Evolutionary conservation across 2,888 invertebrate genomes (phyloP).

Genomic region (Nemotelus nigrinus): DNA sequence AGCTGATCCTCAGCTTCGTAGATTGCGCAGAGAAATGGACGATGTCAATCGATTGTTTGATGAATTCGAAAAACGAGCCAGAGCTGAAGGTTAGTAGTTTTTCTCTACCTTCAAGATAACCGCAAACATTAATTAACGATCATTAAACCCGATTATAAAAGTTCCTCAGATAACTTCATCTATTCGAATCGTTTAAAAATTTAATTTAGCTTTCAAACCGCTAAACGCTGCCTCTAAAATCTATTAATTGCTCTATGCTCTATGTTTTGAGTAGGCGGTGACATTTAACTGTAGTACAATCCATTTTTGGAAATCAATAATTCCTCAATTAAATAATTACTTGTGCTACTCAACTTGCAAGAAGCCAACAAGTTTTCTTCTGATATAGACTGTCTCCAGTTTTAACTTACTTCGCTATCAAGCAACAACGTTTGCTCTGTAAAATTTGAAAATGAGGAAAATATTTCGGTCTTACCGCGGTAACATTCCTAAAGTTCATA

Average conservation of each 20-base stretch:
- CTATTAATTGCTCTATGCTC: too few relatives aligned
- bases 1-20: constrained; percentile 89
- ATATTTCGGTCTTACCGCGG: constrained; percentile 51
- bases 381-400: background rate
- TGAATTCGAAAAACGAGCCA: constrained; percentile 88
- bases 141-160: too few relatives aligned
- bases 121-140: too few relatives aligned
- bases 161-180: too few relatives aligned
- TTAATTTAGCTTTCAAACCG: too few relatives aligned
- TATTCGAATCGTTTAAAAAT: too few relatives aligned
- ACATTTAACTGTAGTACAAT: background rate
- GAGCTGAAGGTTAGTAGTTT: constrained; percentile 75
- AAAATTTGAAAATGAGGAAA: constrained; percentile 49
- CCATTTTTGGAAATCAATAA: background rate
- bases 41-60: constrained; percentile 94
- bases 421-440: constrained; percentile 58
- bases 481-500: constrained; percentile 21
- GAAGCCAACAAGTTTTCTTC: background rate
- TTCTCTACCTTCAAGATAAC: background rate
- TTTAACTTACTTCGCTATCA: constrained; percentile 55
- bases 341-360: background rate
- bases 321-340: constrained; percentile 29
- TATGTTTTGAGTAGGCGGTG: constrained; percentile 47
- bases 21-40: constrained; percentile 91
- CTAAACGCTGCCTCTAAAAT: too few relatives aligned